Conservation (phyloP, 92 coral and sea anemone species). For the Micromussa lordhowensis region DNA sequence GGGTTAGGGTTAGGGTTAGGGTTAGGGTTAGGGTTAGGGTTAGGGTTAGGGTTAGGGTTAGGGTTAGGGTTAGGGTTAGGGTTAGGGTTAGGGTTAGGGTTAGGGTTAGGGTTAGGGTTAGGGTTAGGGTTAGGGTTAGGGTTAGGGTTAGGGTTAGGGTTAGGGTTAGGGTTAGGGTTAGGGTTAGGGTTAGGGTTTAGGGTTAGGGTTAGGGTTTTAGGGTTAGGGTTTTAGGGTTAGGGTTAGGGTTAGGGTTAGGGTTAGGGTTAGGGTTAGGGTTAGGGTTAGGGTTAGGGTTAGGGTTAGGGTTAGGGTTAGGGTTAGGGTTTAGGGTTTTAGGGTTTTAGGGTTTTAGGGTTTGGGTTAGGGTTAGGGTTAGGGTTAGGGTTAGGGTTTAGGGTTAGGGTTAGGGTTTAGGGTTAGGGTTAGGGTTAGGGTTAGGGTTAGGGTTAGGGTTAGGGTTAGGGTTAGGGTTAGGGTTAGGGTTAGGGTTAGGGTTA, state of each 20-base stretch:
- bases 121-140: constrained; percentile 46
- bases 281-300: constrained; percentile 65
- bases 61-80: constrained; percentile 47
- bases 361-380: constrained; percentile 77
- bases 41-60: constrained; percentile 52
- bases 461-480: constrained; percentile 57
- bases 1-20: constrained; percentile 37
- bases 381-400: constrained; percentile 63
- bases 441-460: constrained; percentile 47
- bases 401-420: constrained; percentile 44
- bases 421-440: constrained; percentile 48
- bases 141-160: constrained; percentile 39
- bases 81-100: constrained; percentile 31
- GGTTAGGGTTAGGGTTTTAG: constrained; percentile 71
- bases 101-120: constrained; percentile 57
- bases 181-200: constrained; percentile 68
- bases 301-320: constrained; percentile 61
- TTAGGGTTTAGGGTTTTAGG: constrained; percentile 56
- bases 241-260: constrained; percentile 74
- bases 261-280: constrained; percentile 69
- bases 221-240: too few species aligned
- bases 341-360: too few species aligned
- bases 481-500: constrained; percentile 50
- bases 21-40: constrained; percentile 48
- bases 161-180: constrained; percentile 49